A percentile compares a stretch with the other conserved stretches of the same genome.
These are phyloP conservation scores for Myodes glareolus DNA, from an alignment of 2,113 vertebrate genomes.

Conservation along the genomic window DNA sequence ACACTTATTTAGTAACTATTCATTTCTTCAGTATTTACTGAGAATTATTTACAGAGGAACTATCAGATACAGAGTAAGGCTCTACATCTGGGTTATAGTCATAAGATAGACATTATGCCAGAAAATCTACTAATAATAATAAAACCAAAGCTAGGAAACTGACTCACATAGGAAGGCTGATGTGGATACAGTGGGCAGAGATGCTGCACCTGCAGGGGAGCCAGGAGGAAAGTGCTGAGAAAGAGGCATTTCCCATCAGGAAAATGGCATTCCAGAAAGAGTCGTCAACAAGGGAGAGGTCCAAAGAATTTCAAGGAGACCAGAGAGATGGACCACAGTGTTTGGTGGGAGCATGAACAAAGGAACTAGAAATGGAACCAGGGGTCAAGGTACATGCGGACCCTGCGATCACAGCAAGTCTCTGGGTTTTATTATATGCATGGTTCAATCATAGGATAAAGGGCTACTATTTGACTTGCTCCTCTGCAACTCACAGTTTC, in stretches of 20 bases:
- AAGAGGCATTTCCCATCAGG: not conserved
- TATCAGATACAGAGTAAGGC: not conserved
- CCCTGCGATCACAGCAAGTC: not conserved
- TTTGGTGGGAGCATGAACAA: not conserved
- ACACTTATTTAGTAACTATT: constrained; percentile 39
- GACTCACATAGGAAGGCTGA: not conserved
- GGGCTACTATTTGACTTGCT: not conserved
- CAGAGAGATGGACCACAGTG: too few species aligned
- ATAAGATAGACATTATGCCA: not conserved
- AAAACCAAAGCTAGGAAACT: constrained; percentile 14
- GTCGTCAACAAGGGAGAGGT: not conserved
- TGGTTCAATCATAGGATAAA: not conserved
- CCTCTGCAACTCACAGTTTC: not conserved
- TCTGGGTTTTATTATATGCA: not conserved
- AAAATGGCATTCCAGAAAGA: not conserved
- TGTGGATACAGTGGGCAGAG: not conserved
- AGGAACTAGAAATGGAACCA: not conserved
- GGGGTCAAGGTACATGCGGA: not conserved
- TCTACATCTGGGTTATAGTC: not conserved
- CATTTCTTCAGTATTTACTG: constrained; percentile 21
- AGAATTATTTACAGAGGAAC: not conserved
- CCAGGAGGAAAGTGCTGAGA: not conserved
- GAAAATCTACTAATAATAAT: not conserved
- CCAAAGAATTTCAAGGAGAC: not conserved
- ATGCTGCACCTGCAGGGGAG: not conserved